Conservation (phyloP, 2,888 invertebrate species). For the Apodemia mormo region DNA sequence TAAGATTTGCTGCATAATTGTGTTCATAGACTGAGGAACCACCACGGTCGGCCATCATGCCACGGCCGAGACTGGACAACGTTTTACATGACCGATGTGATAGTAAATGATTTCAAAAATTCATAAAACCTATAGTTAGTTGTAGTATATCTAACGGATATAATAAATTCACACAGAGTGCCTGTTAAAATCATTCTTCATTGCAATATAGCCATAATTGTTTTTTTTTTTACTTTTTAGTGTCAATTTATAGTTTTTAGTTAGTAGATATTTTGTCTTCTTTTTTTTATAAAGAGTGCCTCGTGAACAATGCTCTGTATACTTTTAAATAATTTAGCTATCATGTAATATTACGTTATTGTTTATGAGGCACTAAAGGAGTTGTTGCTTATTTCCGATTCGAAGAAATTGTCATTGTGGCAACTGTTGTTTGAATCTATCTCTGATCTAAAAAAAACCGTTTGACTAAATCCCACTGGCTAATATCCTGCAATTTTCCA, state of each 20-base stretch:
- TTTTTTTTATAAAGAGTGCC: slow-evolving; percentile 6
- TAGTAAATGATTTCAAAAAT: slow-evolving; percentile 25
- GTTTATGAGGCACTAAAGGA: background rate
- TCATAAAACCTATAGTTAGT: slow-evolving; percentile 50
- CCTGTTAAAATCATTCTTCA: slow-evolving; percentile 71
- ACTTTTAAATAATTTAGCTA: slow-evolving; percentile 13
- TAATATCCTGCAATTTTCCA: too few species aligned
- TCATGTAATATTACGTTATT: slow-evolving; percentile 6
- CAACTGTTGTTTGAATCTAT: background rate
- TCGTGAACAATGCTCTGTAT: background rate
- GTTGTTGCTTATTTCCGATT: slow-evolving; percentile 11
- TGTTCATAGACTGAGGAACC: slow-evolving; percentile 77
- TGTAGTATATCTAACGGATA: slow-evolving; percentile 60
- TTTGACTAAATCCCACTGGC: too few species aligned
- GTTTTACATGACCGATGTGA: slow-evolving; percentile 31
- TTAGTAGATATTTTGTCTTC: slow-evolving; percentile 14
- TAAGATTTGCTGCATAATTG: slow-evolving; percentile 80
- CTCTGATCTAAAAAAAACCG: too few species aligned
- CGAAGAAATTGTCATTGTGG: background rate
- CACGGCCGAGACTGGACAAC: slow-evolving; percentile 28
- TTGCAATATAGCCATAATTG: slow-evolving; percentile 72
- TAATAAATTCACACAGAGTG: slow-evolving; percentile 77
- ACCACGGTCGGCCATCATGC: slow-evolving; percentile 36
- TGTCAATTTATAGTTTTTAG: slow-evolving; percentile 69
- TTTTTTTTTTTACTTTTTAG: slow-evolving; percentile 63